Evolutionary conservation across 1,140 invertebrate genomes (phyloP).

Genomic region (Lepeophtheirus salmonis): DNA sequence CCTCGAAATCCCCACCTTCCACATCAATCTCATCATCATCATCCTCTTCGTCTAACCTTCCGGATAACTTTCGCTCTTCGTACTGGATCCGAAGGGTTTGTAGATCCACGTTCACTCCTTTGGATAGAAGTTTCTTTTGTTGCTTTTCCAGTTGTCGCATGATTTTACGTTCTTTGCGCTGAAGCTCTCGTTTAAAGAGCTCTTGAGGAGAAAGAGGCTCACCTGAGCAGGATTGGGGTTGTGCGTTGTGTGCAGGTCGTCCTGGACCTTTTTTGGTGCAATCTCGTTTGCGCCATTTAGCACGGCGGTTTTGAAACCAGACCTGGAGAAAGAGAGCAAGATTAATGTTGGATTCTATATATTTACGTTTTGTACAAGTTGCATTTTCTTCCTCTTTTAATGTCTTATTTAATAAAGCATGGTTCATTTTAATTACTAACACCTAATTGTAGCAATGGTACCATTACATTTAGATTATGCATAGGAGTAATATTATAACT

Average conservation of each 20-base stretch:
- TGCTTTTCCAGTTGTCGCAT: conserved; percentile 79
- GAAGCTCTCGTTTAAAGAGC: not conserved
- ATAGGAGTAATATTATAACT: too few species aligned
- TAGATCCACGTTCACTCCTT: conserved; percentile 67
- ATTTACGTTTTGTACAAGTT: too few species aligned
- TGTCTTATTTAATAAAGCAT: too few species aligned
- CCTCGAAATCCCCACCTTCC: not conserved
- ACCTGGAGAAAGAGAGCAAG: conserved; percentile 49
- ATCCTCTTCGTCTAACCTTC: too few species aligned
- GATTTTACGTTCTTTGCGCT: conserved; percentile 38
- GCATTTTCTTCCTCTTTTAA: too few species aligned
- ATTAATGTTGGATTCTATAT: too few species aligned
- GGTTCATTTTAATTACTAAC: too few species aligned
- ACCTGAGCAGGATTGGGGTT: conserved; percentile 89
- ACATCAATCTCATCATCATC: not conserved
- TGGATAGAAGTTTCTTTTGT: conserved; percentile 66
- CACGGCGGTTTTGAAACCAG: conserved; percentile 97
- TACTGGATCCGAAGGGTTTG: conserved; percentile 55
- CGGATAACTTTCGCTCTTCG: conserved; percentile 41
- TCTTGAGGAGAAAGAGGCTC: conserved; percentile 67
- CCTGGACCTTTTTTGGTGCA: conserved; percentile 97
- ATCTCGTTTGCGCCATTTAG: conserved; percentile 97
- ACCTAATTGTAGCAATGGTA: too few species aligned
- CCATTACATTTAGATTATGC: too few species aligned
- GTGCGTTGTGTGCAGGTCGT: conserved; percentile 90